Conservation (phyloP, 2,888 invertebrate genomes). For the Oxycera nigricornis region DNA sequence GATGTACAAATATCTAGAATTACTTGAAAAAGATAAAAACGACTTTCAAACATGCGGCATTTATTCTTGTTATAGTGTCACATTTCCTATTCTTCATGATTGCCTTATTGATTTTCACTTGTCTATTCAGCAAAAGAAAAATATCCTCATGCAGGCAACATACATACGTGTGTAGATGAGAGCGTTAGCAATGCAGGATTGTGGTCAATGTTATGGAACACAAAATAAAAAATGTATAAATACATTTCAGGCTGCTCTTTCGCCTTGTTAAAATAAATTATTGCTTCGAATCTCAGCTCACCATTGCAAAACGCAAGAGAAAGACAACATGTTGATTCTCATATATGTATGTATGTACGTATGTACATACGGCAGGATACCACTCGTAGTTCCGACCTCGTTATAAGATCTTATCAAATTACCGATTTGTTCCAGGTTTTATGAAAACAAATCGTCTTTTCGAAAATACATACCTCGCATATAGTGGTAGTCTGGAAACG, state of each 20-base stretch:
- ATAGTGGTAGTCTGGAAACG: neutral
- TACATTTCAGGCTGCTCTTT: slow-evolving; percentile 1
- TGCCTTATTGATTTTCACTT: neutral
- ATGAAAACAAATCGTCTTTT: slow-evolving; percentile 27
- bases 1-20: too few relatives aligned
- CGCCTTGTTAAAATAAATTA: slow-evolving; percentile 39
- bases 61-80: neutral
- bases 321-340: slow-evolving; percentile 13
- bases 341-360: neutral
- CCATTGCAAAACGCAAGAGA: neutral
- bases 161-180: neutral
- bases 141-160: slow-evolving; percentile 5
- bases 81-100: neutral
- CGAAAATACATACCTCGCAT: neutral
- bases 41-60: too few relatives aligned
- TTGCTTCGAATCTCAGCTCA: neutral
- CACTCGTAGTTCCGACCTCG: slow-evolving; percentile 20
- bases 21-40: too few relatives aligned
- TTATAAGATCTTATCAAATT: slow-evolving; percentile 34
- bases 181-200: neutral
- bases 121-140: neutral
- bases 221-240: slow-evolving; percentile 2
- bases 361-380: neutral
- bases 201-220: neutral
- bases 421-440: slow-evolving; percentile 34